These are phyloP conservation scores for Eupelmus urozonus DNA, from an alignment of 2,888 invertebrate genomes.

Conservation along the genomic window DNA sequence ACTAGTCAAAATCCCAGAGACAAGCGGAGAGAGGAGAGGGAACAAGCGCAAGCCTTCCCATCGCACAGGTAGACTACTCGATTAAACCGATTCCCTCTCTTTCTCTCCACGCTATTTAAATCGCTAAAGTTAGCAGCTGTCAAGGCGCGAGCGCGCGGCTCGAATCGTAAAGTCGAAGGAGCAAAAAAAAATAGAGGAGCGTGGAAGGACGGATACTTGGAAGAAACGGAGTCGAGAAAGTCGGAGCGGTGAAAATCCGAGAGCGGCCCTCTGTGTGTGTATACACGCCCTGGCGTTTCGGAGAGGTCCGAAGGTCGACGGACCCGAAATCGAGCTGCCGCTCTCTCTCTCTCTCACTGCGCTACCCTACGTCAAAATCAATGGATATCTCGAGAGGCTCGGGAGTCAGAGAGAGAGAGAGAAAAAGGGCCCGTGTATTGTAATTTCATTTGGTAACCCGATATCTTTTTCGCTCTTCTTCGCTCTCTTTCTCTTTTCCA, in stretches of 20 bases:
- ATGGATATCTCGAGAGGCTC: slow-evolving; percentile 63
- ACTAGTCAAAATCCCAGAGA: slow-evolving; percentile 20
- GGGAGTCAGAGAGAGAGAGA: slow-evolving; percentile 2
- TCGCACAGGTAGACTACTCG: slow-evolving; percentile 50
- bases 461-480: slow-evolving; percentile 62
- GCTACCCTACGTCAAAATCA: slow-evolving; percentile 65
- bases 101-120: slow-evolving; percentile 40
- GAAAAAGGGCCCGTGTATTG: slow-evolving; percentile 63
- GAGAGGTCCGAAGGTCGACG: slow-evolving; percentile 57
- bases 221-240: slow-evolving; percentile 51
- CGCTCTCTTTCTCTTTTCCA: slow-evolving; percentile 54
- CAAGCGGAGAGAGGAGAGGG: background rate
- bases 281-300: background rate
- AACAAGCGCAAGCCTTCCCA: slow-evolving; percentile 14
- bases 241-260: slow-evolving; percentile 52
- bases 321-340: slow-evolving; percentile 42
- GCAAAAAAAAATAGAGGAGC: background rate
- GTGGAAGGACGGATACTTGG: slow-evolving; percentile 34
- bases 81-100: slow-evolving; percentile 45
- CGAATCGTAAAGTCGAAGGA: slow-evolving; percentile 4
- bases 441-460: slow-evolving; percentile 72
- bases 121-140: slow-evolving; percentile 60
- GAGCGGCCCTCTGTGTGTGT: background rate
- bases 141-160: slow-evolving; percentile 46
- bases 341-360: too few species aligned